A percentile compares a stretch with the other conserved stretches of the same genome.
phyloP scores from a whole-genome alignment of 2,888 invertebrate species.

The Anodontia alba region DNA sequence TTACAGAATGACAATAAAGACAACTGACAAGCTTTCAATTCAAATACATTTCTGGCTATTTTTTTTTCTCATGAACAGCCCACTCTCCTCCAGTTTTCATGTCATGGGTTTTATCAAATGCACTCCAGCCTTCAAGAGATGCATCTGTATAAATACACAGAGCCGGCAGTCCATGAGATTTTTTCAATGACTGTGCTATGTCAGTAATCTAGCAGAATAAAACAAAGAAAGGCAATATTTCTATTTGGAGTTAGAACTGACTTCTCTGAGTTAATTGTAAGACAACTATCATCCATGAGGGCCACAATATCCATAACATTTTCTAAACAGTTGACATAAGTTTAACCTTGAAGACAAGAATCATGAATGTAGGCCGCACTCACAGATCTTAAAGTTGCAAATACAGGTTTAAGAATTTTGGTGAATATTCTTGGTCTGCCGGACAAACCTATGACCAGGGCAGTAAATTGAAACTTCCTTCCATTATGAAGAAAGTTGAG shows the following conservation, averaged over 20 bases:
- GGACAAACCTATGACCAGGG: conserved; percentile 20
- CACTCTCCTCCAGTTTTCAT: too few relatives aligned
- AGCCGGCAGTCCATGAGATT: too few relatives aligned
- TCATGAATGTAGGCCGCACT: conserved; percentile 51
- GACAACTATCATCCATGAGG: conserved; percentile 45
- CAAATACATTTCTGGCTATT: too few relatives aligned
- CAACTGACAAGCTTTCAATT: too few relatives aligned
- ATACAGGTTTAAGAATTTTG: conserved; percentile 34
- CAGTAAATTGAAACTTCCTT: conserved; percentile 25
- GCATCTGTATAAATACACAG: too few relatives aligned
- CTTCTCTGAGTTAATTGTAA: conserved; percentile 7
- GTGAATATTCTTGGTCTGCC: conserved; percentile 22
- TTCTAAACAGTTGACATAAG: conserved; percentile 18
- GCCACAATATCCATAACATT: conserved; percentile 27
- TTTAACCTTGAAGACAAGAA: conserved; percentile 26
- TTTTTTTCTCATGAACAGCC: too few relatives aligned
- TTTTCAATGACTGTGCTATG: conserved; percentile 7
- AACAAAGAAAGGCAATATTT: conserved; percentile 46
- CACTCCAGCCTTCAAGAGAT: too few relatives aligned
- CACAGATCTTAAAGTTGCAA: conserved; percentile 7
- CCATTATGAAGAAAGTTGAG: conserved; percentile 5
- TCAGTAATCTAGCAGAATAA: conserved; percentile 27
- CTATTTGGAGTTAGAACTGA: conserved; percentile 24
- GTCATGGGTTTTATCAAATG: too few relatives aligned
- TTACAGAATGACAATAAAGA: too few relatives aligned